Conservation (phyloP, 2,797 vertebrate genomes). For the Syndactyla subalaris region DNA sequence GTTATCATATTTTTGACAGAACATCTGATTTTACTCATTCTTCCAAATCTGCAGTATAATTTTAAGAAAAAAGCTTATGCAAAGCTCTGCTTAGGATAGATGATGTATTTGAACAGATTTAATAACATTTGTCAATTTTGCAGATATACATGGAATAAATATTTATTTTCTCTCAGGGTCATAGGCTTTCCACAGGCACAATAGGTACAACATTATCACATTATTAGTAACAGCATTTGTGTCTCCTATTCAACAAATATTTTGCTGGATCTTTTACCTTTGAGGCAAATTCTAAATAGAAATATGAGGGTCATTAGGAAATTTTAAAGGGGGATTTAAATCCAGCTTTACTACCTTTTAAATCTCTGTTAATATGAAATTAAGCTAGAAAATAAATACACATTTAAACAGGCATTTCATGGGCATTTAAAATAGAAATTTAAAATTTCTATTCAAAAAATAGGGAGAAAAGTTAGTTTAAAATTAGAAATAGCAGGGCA, state of each 20-base stretch:
- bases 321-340: neutral
- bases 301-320: neutral
- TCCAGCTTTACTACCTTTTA: neutral
- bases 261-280: neutral
- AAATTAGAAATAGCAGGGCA: neutral
- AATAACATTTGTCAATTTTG: neutral
- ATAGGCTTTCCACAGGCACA: neutral
- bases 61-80: neutral
- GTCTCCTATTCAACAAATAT: neutral
- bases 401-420: neutral
- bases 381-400: neutral
- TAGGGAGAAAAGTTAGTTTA: neutral
- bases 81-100: neutral
- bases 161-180: neutral
- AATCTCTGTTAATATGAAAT: neutral
- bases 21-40: neutral
- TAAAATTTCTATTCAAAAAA: neutral
- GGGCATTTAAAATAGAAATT: neutral
- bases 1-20: neutral
- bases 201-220: neutral
- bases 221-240: neutral
- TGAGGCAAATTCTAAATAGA: neutral
- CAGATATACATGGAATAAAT: conserved; percentile 2
- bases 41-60: neutral
- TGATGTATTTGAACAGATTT: neutral